Evolutionary conservation across 2,888 invertebrate species (phyloP), one percentile per base, ranked within the genome.

Genomic region (Ophioninae sp.): DNA sequence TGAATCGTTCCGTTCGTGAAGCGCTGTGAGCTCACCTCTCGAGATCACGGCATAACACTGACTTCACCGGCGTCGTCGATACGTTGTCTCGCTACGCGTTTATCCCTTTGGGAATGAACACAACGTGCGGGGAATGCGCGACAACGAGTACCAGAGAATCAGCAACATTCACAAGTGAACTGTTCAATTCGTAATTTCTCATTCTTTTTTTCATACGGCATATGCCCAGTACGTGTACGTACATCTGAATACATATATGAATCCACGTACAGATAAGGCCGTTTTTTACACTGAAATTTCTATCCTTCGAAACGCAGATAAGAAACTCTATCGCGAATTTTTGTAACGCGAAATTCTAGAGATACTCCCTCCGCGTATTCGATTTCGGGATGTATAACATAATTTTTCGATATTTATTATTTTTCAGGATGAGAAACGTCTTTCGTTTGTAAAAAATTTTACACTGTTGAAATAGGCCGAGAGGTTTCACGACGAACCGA

Each of bases 31-130:
- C 77, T 80, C 82, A 67, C 65, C 65, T 64, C 79, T 59, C 74
- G 82, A 63, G 75, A 73, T 61, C 76, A 68, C 76, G 30, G 71
- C 76, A 80, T 83, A 59, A 83, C 80, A 51, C 51, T 80, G 76
- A 56, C 78, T 69, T 58, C 22, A 58, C 75, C 59, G 64, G 30
- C 23, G 51, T 51, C 13, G 51, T 20, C 51, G n/a, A 75, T 22
- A 67, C 22, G 67, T 68, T 72, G 56, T 61, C 76, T 73, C 73
- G n/a, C 61, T 41, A 44, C 39, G 65, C 51, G 51, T 51, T 17
- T 51, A 51, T 75, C 64, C 37, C 75, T 75, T 71, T 44, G 61
- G 41, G 22, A 44, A 37, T 67, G 56, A n/a, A 65, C 51, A 51
- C 51, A 51, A 30, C 41, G 56, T 51, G 51, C 23, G 22, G 51